A percentile compares a stretch with the other conserved stretches of the same genome.
Conservation (phyloP, 2,113 vertebrate species). For the Oxyura jamaicensis region DNA sequence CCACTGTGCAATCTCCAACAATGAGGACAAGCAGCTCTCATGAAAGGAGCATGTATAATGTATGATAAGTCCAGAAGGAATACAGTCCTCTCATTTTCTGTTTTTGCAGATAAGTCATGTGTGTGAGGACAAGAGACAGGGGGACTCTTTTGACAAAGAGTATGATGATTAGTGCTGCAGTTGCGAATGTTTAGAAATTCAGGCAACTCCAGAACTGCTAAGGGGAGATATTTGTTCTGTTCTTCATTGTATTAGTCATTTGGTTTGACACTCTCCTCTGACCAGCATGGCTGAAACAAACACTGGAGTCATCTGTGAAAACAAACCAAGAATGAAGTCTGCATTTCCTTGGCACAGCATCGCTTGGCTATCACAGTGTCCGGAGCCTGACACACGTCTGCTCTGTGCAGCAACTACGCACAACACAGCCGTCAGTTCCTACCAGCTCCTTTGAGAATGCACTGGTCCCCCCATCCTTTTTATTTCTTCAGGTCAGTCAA, state of each 20-base stretch:
- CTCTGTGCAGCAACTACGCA: not conserved
- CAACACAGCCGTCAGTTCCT: not conserved
- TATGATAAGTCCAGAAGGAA: not conserved
- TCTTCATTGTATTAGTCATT: slow-evolving; percentile 28
- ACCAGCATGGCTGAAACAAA: not conserved
- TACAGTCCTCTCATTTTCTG: not conserved
- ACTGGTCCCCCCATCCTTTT: not conserved
- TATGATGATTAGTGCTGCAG: not conserved
- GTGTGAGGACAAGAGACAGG: not conserved
- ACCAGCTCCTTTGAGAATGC: not conserved
- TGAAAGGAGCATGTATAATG: not conserved
- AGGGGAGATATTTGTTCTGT: not conserved
- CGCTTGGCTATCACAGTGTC: not conserved
- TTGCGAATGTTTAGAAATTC: not conserved
- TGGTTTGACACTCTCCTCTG: not conserved
- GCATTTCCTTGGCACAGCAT: not conserved
- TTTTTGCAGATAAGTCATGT: not conserved
- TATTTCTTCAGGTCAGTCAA: not conserved
- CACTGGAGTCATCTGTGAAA: not conserved
- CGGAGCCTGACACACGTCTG: not conserved
- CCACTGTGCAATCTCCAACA: rapidly evolving
- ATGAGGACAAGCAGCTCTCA: not conserved
- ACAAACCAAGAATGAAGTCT: not conserved
- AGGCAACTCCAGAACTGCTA: slow-evolving; percentile 5
- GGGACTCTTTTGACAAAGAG: not conserved